Percentiles rank a stretch among this genome's conserved stretches.
Conservation (phyloP, 2,113 vertebrate genomes). For the Atlantisia rogersi region DNA sequence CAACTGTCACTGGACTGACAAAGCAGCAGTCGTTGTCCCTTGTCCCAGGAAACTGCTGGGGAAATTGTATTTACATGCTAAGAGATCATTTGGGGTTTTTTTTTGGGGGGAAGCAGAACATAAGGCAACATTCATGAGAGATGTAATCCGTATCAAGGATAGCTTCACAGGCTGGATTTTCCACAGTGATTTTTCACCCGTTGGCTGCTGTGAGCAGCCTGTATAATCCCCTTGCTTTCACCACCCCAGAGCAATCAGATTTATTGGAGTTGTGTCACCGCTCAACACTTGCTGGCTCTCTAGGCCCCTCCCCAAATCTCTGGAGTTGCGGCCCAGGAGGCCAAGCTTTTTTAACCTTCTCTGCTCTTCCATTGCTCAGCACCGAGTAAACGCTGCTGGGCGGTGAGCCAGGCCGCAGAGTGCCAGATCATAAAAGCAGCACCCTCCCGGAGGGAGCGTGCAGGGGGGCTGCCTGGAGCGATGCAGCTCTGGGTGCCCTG, state of each 20-base stretch:
- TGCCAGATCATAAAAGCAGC: neutral
- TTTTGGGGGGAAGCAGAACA: neutral
- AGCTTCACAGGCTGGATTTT: neutral
- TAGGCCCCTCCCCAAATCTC: neutral
- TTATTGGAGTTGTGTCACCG: too few species aligned
- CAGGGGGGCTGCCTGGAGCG: neutral
- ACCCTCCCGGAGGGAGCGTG: neutral
- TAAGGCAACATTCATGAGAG: neutral
- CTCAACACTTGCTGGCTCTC: too few species aligned
- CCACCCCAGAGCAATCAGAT: neutral
- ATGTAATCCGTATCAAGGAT: fast-evolving
- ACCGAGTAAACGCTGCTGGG: neutral
- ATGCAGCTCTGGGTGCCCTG: too few species aligned
- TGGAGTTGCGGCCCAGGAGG: neutral
- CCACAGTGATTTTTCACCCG: neutral
- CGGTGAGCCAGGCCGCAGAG: fast-evolving
- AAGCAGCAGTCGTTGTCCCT: neutral
- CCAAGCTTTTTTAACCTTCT: neutral
- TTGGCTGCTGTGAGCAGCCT: neutral
- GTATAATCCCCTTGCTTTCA: neutral
- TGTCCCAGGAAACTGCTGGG: neutral
- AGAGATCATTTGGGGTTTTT: neutral
- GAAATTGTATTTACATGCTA: neutral
- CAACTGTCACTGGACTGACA: neutral
- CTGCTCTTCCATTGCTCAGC: neutral